phyloP scores from a whole-genome alignment of 2,797 vertebrate genomes.

The Esox lucius region DNA sequence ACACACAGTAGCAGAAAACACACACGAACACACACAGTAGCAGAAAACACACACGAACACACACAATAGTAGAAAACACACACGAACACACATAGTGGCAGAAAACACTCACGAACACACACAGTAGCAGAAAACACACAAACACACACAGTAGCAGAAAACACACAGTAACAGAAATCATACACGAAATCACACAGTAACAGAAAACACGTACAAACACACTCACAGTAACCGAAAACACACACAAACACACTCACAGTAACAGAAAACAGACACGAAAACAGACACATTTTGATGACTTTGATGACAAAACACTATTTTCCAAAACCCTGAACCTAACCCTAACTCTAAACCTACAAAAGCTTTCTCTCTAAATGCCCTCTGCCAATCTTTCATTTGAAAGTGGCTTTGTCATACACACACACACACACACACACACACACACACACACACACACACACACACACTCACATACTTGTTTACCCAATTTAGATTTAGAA shows the following conservation, averaged over 20 bases:
- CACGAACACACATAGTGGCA: slow-evolving; percentile 5
- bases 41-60: neutral
- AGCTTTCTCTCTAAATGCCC: no score
- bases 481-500: no score
- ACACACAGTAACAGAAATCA: slow-evolving; percentile 1
- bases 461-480: no score
- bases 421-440: no score
- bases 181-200: neutral
- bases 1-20: slow-evolving; percentile 2
- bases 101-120: slow-evolving; percentile 3
- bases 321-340: no score
- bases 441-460: no score
- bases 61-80: neutral
- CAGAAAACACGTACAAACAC: neutral
- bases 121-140: neutral
- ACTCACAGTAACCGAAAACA: slow-evolving; percentile 1
- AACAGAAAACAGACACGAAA: neutral
- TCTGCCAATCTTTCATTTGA: no score
- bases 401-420: no score
- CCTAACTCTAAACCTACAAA: no score
- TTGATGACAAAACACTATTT: no score
- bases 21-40: slow-evolving; percentile 2
- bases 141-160: slow-evolving; percentile 4
- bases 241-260: slow-evolving; percentile 2
- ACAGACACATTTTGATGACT: no score